Base-by-base conservation (phyloP, 1,140 invertebrate genomes). In the Polypedilum pembai region DNA sequence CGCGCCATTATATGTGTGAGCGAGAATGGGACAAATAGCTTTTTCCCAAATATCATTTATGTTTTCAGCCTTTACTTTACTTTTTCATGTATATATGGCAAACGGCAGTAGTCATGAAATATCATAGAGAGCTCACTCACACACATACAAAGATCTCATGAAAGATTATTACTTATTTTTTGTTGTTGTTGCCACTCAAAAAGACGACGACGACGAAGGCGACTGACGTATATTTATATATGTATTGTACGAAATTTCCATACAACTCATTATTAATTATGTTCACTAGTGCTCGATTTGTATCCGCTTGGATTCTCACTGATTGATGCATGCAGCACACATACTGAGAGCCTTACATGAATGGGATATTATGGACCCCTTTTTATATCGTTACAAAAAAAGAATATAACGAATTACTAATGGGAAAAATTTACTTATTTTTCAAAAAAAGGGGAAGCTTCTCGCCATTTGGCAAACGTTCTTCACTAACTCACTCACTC, bases 1-100 rank as follows among this genome's bases (percentile, higher is more conserved):
- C 24, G 24, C 24, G 24, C 24, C 5, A 33, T 3, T 33, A 33
- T 33, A 69, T 69, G n/a, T n/a, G n/a, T n/a, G 17, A 69, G 65
- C 20, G 65, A 69, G 65, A 69, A 69, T 21, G 65, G 65, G 65
- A 69, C 65, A 69, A 69, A 69, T 69, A 69, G 65, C 17, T 69
- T 69, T 56, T 69, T 21, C 20, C 20, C 65, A 20, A 69, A 18
- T 20, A 21, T 69, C 65, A 20, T 69, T 69, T 21, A 69, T 69
- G 17, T 69, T 56, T 56, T 69, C 65, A 69, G 17, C n/a, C 12
- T 10, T n/a, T 15, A 17, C 18, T 66, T 66, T 66, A 18, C n/a
- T 18, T 69, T 18, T 20, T 8, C 18, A 20, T 21, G 65, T 56
- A 15, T 56, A 15, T 56, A 56, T 8, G 17, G 18, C 65, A 69